Conservation (phyloP, 2,888 invertebrate species). For the Himalopsyche kuldschensis region DNA sequence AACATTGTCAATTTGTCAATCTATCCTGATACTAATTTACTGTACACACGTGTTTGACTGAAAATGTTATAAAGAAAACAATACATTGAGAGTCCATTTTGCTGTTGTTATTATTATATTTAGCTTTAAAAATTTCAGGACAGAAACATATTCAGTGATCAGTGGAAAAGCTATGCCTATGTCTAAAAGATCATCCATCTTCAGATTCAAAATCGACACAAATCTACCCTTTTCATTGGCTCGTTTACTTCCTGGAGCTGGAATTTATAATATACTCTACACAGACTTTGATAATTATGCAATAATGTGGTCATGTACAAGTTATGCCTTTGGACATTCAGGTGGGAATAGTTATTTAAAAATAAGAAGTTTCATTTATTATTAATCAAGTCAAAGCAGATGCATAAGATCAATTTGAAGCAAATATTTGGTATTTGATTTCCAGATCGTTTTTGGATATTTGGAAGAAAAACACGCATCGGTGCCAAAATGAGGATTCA, state of each 20-base stretch:
- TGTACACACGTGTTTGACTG: no score
- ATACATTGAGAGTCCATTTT: no score
- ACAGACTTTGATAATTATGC: conserved; percentile 75
- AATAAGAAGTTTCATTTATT: neutral
- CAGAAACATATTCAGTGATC: conserved; percentile 62
- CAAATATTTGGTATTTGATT: conserved; percentile 41
- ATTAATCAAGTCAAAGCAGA: neutral
- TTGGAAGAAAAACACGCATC: conserved; percentile 68
- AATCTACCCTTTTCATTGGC: conserved; percentile 68
- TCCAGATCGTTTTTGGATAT: conserved; percentile 73
- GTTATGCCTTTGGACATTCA: conserved; percentile 64
- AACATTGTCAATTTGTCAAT: no score
- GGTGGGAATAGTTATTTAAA: conserved; percentile 49
- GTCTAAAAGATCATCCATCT: conserved; percentile 57
- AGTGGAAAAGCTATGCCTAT: conserved; percentile 67
- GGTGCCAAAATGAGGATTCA: conserved; percentile 64
- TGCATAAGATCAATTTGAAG: conserved; percentile 31
- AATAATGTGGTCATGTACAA: conserved; percentile 73
- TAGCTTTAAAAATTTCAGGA: conserved; percentile 57
- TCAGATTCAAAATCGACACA: conserved; percentile 64
- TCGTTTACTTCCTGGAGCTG: conserved; percentile 70
- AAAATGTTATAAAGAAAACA: no score
- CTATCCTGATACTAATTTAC: no score
- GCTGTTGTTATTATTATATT: no score
- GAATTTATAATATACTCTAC: conserved; percentile 70